Base-by-base conservation (phyloP, 2,888 invertebrate species). In the Drosophila setosimentum region DNA sequence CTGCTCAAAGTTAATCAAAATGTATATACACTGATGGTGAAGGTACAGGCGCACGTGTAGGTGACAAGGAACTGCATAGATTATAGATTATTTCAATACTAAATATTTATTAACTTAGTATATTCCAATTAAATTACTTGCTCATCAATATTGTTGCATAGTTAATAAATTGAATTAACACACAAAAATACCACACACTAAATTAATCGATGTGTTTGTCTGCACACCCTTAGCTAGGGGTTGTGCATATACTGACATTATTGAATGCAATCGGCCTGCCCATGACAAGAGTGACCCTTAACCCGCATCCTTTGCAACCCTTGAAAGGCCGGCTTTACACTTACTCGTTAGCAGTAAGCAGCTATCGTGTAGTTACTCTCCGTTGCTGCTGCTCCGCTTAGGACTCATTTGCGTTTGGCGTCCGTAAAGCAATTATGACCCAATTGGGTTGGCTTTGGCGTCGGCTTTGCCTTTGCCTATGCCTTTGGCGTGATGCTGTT, bases 401-500 rank as follows among this genome's bases (percentile, higher is more conserved):
- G 82, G 78, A 81, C 82, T 84, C 87, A 84, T 84, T 89, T 84
- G 84, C 83, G 80, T 80, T 83, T 78, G 83, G 83, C 70, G 80
- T 80, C 66, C 83, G 73, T 84, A 89, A 89, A 81, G 89, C 89
- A 89, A 87, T 85, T 85, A 87, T 89, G 84, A 85, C 89, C 84
- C 84, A 85, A 85, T 89, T 85, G 87, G 81, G 81, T 80, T 83
- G 75, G 78, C 85, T 84, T 83, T 80, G 86, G 37, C 27, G 6
- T 54, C 24, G 37, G 45, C 37, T 55, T 29, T 27, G 54, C 35
- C 35, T 27, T 54, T 55, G 37, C 40, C 30, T 51, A 33, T 21
- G 51, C 21, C 53, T 53, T 37, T 55, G 29, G 83, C 80, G 80
- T 85, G 73, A 32, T 42, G 51, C 57, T 45, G 29, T 18, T 48